Percentiles rank a stretch among this genome's conserved stretches.
phyloP scores from a whole-genome alignment of 2,888 invertebrate species.

The Baccha elongata region DNA sequence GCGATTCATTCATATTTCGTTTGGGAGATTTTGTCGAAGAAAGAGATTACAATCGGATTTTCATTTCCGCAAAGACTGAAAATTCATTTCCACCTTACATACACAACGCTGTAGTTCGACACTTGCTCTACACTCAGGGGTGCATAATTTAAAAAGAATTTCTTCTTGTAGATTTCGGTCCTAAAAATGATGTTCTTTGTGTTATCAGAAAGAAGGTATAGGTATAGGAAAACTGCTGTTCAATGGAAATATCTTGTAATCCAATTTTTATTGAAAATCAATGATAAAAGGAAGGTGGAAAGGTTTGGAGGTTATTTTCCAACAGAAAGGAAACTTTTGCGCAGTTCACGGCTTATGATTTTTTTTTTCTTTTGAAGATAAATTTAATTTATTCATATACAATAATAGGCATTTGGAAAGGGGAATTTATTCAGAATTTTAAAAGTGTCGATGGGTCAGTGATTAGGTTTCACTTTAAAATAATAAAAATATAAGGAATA shows the following conservation, averaged over 20 bases:
- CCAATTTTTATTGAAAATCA: constrained; percentile 72
- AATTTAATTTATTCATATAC: constrained; percentile 18
- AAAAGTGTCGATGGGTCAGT: not conserved
- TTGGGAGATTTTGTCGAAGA: constrained; percentile 21
- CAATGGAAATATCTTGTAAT: constrained; percentile 71
- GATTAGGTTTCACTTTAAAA: not conserved
- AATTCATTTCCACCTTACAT: constrained; percentile 66
- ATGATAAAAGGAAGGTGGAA: constrained; percentile 37
- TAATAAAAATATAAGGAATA: too few species aligned
- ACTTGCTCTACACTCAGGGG: constrained; percentile 47
- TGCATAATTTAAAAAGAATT: constrained; percentile 70
- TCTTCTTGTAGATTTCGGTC: constrained; percentile 32
- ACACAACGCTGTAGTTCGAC: constrained; percentile 8
- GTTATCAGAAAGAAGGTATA: not conserved
- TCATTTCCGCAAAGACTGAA: constrained; percentile 66
- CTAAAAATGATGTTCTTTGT: constrained; percentile 43
- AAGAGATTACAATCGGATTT: constrained; percentile 66
- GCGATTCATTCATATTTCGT: constrained; percentile 50
- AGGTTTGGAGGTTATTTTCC: not conserved
- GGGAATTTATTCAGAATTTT: not conserved
- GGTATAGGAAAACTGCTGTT: constrained; percentile 27
- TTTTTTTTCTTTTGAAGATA: constrained; percentile 24
- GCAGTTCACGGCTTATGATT: constrained; percentile 8
- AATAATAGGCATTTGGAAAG: not conserved
- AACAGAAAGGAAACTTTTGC: not conserved